Evolutionary conservation across 2,888 invertebrate species (phyloP).

Genomic region (Ectemnius cavifrons): DNA sequence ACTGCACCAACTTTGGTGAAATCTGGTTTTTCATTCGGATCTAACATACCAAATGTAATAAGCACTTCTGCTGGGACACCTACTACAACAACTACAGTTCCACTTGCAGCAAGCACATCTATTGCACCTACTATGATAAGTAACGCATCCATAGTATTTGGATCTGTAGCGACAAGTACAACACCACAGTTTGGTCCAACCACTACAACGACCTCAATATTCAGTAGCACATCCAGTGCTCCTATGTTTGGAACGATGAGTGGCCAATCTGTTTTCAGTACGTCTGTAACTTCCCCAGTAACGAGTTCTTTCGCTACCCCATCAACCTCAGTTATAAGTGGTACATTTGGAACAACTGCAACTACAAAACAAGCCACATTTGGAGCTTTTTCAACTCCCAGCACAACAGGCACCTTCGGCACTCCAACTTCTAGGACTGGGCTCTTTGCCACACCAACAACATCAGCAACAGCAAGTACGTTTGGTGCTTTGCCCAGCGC

Average conservation of each 20-base stretch:
- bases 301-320: no score
- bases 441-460: slow-evolving; percentile 8
- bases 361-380: background rate
- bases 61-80: slow-evolving; percentile 1
- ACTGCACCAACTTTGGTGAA: slow-evolving; percentile 27
- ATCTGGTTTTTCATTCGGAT: slow-evolving; percentile 49
- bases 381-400: background rate
- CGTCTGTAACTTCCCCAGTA: no score
- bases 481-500: slow-evolving; percentile 2
- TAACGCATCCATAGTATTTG: slow-evolving; percentile 44
- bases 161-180: slow-evolving; percentile 12
- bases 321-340: no score
- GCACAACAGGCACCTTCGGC: slow-evolving; percentile 42
- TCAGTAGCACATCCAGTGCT: slow-evolving; percentile 33
- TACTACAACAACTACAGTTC: background rate
- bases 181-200: slow-evolving; percentile 48
- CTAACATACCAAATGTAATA: slow-evolving; percentile 11
- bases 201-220: slow-evolving; percentile 42
- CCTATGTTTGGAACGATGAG: slow-evolving; percentile 37
- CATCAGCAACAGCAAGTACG: background rate
- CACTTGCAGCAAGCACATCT: slow-evolving; percentile 1
- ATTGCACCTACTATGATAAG: background rate
- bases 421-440: slow-evolving; percentile 9
- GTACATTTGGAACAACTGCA: no score
- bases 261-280: slow-evolving; percentile 12